A percentile compares a stretch with the other conserved stretches of the same genome.
phyloP scores from a whole-genome alignment of 2,113 vertebrate species.

The Mus pahari region DNA sequence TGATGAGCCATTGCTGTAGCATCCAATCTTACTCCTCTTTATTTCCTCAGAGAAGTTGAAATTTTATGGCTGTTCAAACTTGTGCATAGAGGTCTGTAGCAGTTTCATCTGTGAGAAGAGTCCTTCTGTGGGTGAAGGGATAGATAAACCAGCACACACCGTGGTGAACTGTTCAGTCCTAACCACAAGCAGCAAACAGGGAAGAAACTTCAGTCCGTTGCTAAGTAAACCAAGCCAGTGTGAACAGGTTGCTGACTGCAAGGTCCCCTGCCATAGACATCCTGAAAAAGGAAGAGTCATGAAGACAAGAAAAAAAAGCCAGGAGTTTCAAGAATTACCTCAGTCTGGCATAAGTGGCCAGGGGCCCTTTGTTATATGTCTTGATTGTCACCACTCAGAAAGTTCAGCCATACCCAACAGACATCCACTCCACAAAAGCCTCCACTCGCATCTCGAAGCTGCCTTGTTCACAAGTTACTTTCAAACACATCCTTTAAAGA shows the following conservation, averaged over 20 bases:
- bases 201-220: background rate
- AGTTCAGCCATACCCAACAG: no score
- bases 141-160: background rate
- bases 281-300: background rate
- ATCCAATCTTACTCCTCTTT: background rate
- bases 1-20: background rate
- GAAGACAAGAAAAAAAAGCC: background rate
- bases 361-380: background rate
- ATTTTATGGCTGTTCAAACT: background rate
- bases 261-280: no score
- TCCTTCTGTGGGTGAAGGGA: no score
- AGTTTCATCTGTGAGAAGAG: background rate
- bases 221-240: background rate
- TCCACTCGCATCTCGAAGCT: background rate
- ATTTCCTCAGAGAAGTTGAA: background rate
- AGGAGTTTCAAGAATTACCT: background rate
- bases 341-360: background rate
- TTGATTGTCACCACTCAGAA: background rate
- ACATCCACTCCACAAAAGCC: background rate
- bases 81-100: background rate
- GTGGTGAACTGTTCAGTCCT: no score
- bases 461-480: background rate
- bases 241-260: background rate
- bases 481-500: background rate
- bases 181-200: background rate